These are phyloP conservation scores for Gryllus bimaculatus DNA, from an alignment of 1,140 invertebrate genomes.

Conservation along the genomic window DNA sequence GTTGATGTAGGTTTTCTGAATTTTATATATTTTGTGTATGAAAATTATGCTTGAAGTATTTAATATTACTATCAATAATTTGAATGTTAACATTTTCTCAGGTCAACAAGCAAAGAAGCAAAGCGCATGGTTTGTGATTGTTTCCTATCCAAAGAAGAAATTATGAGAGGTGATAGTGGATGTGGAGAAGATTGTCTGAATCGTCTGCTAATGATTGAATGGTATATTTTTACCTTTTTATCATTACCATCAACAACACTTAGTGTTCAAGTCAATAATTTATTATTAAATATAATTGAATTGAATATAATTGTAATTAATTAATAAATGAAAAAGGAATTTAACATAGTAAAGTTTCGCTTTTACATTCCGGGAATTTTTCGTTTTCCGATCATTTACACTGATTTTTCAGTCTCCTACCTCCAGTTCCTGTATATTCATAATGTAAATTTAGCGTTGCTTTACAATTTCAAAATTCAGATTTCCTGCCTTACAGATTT, in stretches of 20 bases:
- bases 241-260: neutral
- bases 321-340: no score
- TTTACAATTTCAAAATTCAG: no score
- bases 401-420: no score
- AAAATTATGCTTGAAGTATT: neutral
- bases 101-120: constrained; percentile 73
- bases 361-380: no score
- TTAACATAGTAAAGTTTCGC: no score
- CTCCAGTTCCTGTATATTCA: no score
- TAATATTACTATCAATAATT: neutral
- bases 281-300: neutral
- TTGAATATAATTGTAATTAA: no score
- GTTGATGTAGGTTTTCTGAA: neutral
- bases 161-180: constrained; percentile 68
- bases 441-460: no score
- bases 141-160: constrained; percentile 79
- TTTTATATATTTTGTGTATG: neutral
- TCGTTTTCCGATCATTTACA: no score
- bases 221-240: constrained; percentile 45
- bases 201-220: constrained; percentile 95
- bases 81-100: constrained; percentile 31
- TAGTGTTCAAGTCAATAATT: neutral
- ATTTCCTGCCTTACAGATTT: no score
- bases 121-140: constrained; percentile 94
- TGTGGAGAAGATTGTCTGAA: constrained; percentile 96